Evolutionary conservation across 2,113 vertebrate species (phyloP).

Genomic region (Paramormyrops kingsleyae): DNA sequence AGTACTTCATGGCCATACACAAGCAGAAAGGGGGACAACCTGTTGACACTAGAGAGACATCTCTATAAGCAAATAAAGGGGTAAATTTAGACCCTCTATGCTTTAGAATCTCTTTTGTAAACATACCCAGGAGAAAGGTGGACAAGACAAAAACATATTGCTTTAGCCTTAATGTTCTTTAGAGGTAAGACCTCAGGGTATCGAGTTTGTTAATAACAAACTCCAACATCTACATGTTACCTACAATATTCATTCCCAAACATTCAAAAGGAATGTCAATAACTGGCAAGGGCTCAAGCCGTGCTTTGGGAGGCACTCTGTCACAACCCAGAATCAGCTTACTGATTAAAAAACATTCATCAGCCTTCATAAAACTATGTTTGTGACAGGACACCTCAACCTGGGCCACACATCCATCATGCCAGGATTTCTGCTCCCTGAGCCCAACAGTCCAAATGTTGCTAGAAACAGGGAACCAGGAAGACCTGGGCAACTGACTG

Average conservation of each 20-base stretch:
- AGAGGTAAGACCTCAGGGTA: neutral
- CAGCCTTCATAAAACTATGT: neutral
- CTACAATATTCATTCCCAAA: neutral
- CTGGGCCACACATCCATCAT: neutral
- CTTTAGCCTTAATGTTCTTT: neutral
- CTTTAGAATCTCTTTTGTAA: neutral
- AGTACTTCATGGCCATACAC: neutral
- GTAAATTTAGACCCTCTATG: neutral
- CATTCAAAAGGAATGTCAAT: neutral
- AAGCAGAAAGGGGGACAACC: neutral
- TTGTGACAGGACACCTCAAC: neutral
- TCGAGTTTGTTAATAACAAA: neutral
- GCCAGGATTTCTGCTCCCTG: neutral
- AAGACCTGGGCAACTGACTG: neutral
- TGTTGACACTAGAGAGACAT: neutral
- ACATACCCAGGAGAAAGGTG: neutral
- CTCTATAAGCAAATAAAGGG: neutral
- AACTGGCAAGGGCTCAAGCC: neutral
- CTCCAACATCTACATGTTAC: neutral
- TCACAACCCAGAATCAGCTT: neutral
- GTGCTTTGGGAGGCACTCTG: neutral
- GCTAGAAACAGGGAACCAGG: neutral
- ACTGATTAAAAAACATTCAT: neutral
- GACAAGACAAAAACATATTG: neutral
- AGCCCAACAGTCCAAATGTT: neutral